phyloP scores from a whole-genome alignment of 2,113 vertebrate genomes.

The Labeo catla region DNA sequence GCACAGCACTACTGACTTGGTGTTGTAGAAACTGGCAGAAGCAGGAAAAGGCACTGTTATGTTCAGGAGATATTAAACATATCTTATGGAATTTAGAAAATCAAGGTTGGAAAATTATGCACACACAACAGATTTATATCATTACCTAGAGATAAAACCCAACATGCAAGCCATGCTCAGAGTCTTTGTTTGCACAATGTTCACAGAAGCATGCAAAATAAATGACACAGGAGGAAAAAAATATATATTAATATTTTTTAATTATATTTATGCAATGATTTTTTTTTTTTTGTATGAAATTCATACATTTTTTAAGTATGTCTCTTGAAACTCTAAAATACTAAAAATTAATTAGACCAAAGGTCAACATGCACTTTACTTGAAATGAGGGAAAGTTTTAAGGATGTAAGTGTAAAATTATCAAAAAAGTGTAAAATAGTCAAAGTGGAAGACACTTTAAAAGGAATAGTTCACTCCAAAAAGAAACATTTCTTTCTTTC shows the following conservation, averaged over 20 bases:
- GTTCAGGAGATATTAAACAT: slow-evolving; percentile 13
- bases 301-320: background rate
- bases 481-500: too few species aligned
- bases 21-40: slow-evolving; percentile 89
- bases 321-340: background rate
- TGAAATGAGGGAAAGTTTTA: too few species aligned
- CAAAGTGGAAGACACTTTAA: too few species aligned
- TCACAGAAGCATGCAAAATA: slow-evolving; percentile 17
- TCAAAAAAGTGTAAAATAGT: too few species aligned
- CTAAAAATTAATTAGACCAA: background rate
- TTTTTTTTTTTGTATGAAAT: background rate
- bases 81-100: background rate
- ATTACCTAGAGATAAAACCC: slow-evolving; percentile 79
- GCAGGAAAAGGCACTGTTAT: background rate
- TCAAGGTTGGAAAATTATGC: background rate
- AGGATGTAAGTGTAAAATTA: too few species aligned
- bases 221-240: background rate
- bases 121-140: background rate
- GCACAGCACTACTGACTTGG: slow-evolving; percentile 87
- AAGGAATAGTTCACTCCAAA: too few species aligned
- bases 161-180: slow-evolving; percentile 79
- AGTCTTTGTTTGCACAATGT: slow-evolving; percentile 60
- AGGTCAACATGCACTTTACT: background rate
- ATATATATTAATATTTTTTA: background rate
- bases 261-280: background rate